A percentile compares a stretch with the other conserved stretches of the same genome.
Conservation (phyloP, 1,140 invertebrate species). For the Hydropsyche tenuis region DNA sequence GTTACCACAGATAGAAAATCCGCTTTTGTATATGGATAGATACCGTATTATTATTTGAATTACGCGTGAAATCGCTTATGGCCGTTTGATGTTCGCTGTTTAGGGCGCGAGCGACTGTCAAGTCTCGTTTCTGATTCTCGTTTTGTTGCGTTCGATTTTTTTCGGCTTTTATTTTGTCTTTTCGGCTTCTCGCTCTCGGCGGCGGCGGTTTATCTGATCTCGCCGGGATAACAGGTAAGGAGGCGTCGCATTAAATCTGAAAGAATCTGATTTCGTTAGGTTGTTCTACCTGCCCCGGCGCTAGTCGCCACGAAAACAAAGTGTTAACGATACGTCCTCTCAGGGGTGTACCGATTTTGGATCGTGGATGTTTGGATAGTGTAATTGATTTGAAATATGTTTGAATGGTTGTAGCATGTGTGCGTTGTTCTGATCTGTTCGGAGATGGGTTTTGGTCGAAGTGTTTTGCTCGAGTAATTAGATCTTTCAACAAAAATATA, state of each 20-base stretch:
- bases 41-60: no score
- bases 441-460: background rate
- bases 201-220: slow-evolving; percentile 40
- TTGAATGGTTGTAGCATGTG: no score
- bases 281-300: slow-evolving; percentile 32
- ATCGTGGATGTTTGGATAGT: no score
- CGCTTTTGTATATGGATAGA: no score
- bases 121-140: background rate
- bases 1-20: no score
- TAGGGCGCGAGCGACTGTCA: background rate
- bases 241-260: slow-evolving; percentile 49
- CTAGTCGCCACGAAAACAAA: background rate
- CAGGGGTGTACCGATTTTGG: no score
- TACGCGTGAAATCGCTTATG: no score
- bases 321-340: no score
- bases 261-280: slow-evolving; percentile 49
- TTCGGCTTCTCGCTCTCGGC: slow-evolving; percentile 36
- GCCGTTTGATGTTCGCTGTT: background rate
- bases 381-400: no score
- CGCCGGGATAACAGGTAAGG: slow-evolving; percentile 50
- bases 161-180: slow-evolving; percentile 44
- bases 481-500: no score
- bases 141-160: slow-evolving; percentile 35
- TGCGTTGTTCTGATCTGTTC: no score
- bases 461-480: no score